phyloP scores from a whole-genome alignment of 2,888 invertebrate genomes.

The Ypsolopha sequella region DNA sequence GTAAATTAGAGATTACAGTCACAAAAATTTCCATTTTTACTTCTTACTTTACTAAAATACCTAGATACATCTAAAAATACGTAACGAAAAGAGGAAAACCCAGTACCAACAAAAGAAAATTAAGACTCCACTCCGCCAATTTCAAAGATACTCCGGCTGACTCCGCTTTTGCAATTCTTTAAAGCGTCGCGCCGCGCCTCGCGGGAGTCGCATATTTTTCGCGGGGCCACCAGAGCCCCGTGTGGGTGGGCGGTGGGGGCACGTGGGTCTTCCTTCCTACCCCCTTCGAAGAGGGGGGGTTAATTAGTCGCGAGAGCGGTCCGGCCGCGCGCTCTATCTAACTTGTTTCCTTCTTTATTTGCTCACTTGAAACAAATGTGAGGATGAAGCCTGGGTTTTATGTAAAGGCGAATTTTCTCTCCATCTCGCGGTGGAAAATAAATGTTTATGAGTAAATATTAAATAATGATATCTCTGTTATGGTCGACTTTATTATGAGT shows the following conservation, averaged over 20 bases:
- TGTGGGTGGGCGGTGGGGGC: slow-evolving; percentile 15
- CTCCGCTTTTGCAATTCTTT: slow-evolving; percentile 3
- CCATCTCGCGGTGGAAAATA: too few species aligned
- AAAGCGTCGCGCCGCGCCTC: slow-evolving; percentile 24
- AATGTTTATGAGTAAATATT: too few species aligned
- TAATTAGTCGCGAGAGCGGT: slow-evolving; percentile 68
- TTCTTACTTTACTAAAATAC: too few species aligned
- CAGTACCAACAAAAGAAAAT: too few species aligned
- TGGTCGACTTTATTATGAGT: neutral
- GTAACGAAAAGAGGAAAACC: too few species aligned
- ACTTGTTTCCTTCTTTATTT: slow-evolving; percentile 69
- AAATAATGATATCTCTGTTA: neutral
- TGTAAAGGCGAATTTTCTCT: slow-evolving; percentile 1
- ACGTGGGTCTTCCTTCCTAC: neutral
- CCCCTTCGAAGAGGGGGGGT: slow-evolving; percentile 35
- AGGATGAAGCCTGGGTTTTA: slow-evolving; percentile 11
- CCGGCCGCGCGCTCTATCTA: slow-evolving; percentile 47
- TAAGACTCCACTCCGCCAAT: neutral
- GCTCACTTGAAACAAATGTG: slow-evolving; percentile 66
- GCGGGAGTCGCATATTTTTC: slow-evolving; percentile 57
- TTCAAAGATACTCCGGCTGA: neutral
- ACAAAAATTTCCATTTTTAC: too few species aligned
- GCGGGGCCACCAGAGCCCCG: slow-evolving; percentile 12
- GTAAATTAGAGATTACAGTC: too few species aligned
- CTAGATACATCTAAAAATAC: too few species aligned